phyloP scores from a whole-genome alignment of 2,113 vertebrate species.

The Oceanites oceanicus region DNA sequence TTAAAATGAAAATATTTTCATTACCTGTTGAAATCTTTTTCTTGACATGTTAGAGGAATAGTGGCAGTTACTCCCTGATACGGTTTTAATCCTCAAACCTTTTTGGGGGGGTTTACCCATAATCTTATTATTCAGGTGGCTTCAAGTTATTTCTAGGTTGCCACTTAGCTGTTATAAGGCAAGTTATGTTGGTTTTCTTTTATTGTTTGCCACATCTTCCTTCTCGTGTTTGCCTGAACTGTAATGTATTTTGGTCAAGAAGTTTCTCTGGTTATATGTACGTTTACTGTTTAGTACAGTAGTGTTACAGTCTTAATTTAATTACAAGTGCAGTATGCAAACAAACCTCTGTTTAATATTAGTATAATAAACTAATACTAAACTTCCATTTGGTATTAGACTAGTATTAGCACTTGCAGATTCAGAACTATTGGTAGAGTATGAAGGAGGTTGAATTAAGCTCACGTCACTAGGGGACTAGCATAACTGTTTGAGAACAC shows the following conservation, averaged over 20 bases:
- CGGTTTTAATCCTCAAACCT: neutral
- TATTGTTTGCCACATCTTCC: neutral
- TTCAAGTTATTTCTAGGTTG: neutral
- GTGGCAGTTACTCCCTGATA: neutral
- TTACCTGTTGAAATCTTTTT: neutral
- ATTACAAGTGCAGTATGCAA: neutral
- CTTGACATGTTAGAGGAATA: neutral
- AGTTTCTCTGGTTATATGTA: neutral
- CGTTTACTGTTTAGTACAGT: neutral
- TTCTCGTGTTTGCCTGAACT: neutral
- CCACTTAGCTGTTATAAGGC: rapidly evolving
- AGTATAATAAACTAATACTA: neutral
- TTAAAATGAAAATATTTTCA: neutral
- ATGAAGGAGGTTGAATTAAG: neutral
- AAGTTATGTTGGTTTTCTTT: neutral
- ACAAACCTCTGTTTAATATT: neutral
- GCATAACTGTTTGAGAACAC: neutral
- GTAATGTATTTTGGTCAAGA: neutral
- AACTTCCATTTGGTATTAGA: neutral
- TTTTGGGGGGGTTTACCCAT: neutral
- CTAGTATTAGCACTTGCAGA: neutral
- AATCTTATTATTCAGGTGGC: neutral
- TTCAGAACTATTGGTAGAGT: neutral
- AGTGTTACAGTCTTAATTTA: neutral
- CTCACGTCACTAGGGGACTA: neutral